A percentile compares a stretch with the other conserved stretches of the same genome.
Conservation (phyloP, 2,888 invertebrate species). For the Euphydryas editha region DNA sequence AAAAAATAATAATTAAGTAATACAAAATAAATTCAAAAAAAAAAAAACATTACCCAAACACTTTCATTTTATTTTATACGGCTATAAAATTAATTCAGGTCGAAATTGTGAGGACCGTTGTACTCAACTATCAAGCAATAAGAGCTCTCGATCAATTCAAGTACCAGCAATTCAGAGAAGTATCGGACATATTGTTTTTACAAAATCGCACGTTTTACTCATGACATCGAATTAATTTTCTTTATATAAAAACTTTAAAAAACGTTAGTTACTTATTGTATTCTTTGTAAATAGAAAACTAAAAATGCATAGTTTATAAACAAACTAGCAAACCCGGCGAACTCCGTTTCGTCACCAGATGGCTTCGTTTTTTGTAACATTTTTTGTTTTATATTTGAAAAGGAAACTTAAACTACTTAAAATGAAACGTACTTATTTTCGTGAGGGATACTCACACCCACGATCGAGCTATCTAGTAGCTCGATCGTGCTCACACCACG, state of each 20-base stretch:
- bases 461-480: too few relatives aligned
- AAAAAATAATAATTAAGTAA: neutral
- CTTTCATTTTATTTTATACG: slow-evolving; percentile 4
- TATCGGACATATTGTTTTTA: slow-evolving; percentile 27
- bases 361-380: too few relatives aligned
- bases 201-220: slow-evolving; percentile 20
- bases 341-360: too few relatives aligned
- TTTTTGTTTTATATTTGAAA: too few relatives aligned
- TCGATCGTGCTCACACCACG: too few relatives aligned
- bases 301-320: neutral
- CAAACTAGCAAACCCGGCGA: too few relatives aligned
- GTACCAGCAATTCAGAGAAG: slow-evolving; percentile 39
- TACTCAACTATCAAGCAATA: slow-evolving; percentile 24
- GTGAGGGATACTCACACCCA: too few relatives aligned
- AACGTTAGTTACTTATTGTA: too few relatives aligned
- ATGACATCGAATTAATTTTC: slow-evolving; percentile 37
- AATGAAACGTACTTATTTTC: too few relatives aligned
- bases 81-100: slow-evolving; percentile 7
- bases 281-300: neutral
- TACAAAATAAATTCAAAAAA: neutral
- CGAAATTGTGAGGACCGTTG: slow-evolving; percentile 6
- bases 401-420: too few relatives aligned
- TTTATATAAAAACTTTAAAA: neutral
- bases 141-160: slow-evolving; percentile 55
- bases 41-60: neutral